Evolutionary conservation across 2,113 vertebrate genomes (phyloP).

Genomic region (Gracilinanus agilis): DNA sequence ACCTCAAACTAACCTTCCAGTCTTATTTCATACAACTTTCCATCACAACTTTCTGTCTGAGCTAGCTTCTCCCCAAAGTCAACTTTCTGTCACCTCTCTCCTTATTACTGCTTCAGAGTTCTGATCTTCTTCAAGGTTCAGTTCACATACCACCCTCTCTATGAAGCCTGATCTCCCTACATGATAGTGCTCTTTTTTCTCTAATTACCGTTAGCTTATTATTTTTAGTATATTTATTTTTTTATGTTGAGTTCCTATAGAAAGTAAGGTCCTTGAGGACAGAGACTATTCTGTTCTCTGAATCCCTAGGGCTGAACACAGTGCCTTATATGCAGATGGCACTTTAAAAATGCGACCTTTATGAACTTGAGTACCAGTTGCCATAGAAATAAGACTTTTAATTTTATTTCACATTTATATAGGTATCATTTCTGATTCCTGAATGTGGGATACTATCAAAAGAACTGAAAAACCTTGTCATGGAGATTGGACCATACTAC

Average conservation of each 20-base stretch:
- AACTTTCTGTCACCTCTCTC: neutral
- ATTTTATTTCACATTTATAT: conserved; percentile 54
- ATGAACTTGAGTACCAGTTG: conserved; percentile 14
- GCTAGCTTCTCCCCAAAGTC: neutral
- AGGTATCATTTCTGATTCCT: conserved; percentile 94
- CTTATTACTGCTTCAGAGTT: neutral
- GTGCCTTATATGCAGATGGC: neutral
- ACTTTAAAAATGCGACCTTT: neutral
- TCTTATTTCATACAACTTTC: neutral
- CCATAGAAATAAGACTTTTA: conserved; percentile 13
- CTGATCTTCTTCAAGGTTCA: neutral
- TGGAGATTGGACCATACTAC: conserved; percentile 88
- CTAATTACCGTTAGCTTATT: neutral
- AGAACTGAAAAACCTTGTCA: conserved; percentile 83
- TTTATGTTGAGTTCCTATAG: neutral
- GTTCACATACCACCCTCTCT: neutral
- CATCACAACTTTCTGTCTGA: neutral
- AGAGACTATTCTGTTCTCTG: neutral
- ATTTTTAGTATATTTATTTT: neutral
- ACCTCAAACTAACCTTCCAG: neutral
- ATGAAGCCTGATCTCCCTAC: neutral
- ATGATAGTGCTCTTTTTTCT: neutral
- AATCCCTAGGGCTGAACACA: neutral
- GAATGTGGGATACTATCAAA: conserved; percentile 88
- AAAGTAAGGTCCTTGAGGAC: neutral